phyloP scores from a whole-genome alignment of 1,140 invertebrate species.

The Fopius arisanus region DNA sequence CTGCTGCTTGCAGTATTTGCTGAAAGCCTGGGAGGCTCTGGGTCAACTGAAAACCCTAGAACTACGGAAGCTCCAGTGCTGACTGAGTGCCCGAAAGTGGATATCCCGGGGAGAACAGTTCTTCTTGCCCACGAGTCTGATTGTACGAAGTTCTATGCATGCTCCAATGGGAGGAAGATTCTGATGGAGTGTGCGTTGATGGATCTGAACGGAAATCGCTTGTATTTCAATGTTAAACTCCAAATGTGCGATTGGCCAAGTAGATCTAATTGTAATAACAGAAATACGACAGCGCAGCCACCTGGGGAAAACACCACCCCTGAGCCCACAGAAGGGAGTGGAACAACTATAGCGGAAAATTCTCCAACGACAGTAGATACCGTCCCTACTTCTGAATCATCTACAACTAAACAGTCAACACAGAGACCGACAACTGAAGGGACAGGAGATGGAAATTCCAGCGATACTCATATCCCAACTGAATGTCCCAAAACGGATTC shows the following conservation, averaged over 20 bases:
- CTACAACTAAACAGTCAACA: not conserved
- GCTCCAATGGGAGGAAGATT: slow-evolving; percentile 61
- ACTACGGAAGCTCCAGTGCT: not conserved
- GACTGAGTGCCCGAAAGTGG: slow-evolving; percentile 33
- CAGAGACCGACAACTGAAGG: not conserved
- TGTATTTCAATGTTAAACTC: slow-evolving; percentile 64
- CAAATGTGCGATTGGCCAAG: slow-evolving; percentile 53
- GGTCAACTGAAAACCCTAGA: too few species aligned
- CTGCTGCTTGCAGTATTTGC: not conserved
- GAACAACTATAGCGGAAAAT: not conserved
- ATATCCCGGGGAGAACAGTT: slow-evolving; percentile 33
- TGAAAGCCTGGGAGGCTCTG: not conserved
- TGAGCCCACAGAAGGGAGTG: slow-evolving; percentile 50
- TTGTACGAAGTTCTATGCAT: slow-evolving; percentile 67
- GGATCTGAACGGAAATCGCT: slow-evolving; percentile 30
- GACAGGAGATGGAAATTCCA: not conserved
- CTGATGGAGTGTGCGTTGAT: slow-evolving; percentile 58
- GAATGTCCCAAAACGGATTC: slow-evolving; percentile 33
- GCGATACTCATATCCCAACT: slow-evolving; percentile 6
- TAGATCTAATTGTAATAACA: slow-evolving; percentile 19
- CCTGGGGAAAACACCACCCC: slow-evolving; percentile 59
- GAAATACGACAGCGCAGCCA: slow-evolving; percentile 26
- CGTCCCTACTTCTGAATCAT: slow-evolving; percentile 43
- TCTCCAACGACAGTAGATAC: slow-evolving; percentile 22
- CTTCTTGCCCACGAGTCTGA: slow-evolving; percentile 64